phyloP scores from a whole-genome alignment of 2,113 vertebrate species.

The Rhinichthys klamathensis region DNA sequence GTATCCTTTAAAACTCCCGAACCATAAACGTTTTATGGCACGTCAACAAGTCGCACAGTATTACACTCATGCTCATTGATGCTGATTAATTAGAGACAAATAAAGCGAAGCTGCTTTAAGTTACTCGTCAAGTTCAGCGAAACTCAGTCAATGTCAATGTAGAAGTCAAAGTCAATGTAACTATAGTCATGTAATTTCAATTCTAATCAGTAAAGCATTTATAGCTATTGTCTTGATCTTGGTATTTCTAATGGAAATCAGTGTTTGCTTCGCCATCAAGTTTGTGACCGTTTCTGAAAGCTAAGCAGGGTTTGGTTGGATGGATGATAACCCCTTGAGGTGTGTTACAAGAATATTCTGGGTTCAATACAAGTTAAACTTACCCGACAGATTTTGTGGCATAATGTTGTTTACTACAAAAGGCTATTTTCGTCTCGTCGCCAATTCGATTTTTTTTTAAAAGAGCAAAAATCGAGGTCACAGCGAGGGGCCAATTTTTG shows the following conservation, averaged over 20 bases:
- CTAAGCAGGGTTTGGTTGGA: neutral
- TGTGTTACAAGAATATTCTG: neutral
- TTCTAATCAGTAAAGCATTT: neutral
- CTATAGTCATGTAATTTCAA: neutral
- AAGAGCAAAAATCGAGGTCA: neutral
- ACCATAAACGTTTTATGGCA: constrained; percentile 38
- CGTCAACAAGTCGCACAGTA: neutral
- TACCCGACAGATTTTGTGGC: neutral
- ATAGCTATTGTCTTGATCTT: neutral
- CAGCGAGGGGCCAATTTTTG: neutral
- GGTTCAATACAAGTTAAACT: neutral
- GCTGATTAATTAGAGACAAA: constrained; percentile 18
- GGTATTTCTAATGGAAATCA: neutral
- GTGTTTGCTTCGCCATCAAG: no score
- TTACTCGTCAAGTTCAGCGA: neutral
- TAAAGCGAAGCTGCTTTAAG: neutral
- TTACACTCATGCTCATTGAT: constrained; percentile 43
- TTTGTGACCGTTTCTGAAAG: no score
- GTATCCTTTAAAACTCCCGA: constrained; percentile 5
- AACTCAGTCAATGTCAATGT: neutral
- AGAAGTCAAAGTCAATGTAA: neutral
- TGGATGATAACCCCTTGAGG: neutral
- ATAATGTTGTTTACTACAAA: neutral
- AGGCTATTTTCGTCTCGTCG: neutral
- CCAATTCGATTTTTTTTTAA: neutral